These are phyloP conservation scores for Bos javanicus DNA, from an alignment of 2,113 vertebrate species.

Conservation along the genomic window DNA sequence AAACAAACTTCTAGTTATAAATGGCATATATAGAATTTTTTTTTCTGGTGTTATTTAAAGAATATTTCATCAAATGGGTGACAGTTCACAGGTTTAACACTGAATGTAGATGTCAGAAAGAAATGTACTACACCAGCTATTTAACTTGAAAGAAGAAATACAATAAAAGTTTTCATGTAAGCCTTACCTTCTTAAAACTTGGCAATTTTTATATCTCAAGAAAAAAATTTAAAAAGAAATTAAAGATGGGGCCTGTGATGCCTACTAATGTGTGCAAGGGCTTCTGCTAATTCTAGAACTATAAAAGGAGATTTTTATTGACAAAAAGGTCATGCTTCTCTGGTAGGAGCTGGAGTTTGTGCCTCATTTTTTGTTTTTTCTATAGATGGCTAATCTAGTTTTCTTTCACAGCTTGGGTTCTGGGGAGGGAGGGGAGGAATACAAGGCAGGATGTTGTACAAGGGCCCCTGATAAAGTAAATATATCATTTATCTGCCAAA, in stretches of 20 bases:
- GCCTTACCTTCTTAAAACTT: background rate
- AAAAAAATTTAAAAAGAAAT: background rate
- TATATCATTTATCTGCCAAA: background rate
- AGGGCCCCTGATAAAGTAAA: background rate
- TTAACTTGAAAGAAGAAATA: background rate
- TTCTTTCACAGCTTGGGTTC: background rate
- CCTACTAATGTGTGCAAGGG: background rate
- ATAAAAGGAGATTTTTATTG: background rate
- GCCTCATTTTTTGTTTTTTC: background rate
- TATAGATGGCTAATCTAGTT: background rate
- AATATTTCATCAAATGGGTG: background rate
- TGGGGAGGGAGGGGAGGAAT: fast-evolving
- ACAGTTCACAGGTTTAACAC: background rate
- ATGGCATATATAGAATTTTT: background rate
- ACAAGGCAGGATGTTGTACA: background rate
- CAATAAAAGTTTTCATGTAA: background rate
- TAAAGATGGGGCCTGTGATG: background rate
- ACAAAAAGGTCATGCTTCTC: background rate
- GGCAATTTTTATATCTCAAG: background rate
- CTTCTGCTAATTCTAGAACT: background rate
- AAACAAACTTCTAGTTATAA: background rate
- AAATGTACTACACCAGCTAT: background rate
- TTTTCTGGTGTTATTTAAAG: background rate
- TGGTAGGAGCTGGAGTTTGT: background rate
- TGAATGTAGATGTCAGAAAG: background rate